A percentile compares a stretch with the other conserved stretches of the same genome.
These are phyloP conservation scores for Galbula dea DNA, from an alignment of 2,113 vertebrate genomes.

Conservation along the genomic window DNA sequence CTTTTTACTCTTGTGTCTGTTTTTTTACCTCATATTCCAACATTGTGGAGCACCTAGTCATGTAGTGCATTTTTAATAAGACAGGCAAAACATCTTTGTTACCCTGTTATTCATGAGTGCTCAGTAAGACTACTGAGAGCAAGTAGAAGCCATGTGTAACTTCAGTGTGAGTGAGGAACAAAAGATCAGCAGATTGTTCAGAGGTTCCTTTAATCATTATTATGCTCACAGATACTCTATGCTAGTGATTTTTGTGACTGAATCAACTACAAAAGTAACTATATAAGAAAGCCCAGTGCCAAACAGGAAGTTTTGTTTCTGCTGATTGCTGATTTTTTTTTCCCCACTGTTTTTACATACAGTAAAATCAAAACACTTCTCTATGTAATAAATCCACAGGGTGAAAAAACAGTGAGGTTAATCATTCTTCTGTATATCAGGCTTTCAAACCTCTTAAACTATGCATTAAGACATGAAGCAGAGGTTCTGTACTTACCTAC, in stretches of 20 bases:
- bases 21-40: not conserved
- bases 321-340: not conserved
- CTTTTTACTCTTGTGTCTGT: not conserved
- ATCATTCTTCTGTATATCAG: not conserved
- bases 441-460: not conserved
- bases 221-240: not conserved
- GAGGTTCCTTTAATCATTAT: not conserved
- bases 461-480: not conserved
- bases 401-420: not conserved
- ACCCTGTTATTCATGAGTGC: not conserved
- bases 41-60: not conserved
- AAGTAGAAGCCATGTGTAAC: not conserved
- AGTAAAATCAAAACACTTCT: not conserved
- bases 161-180: not conserved
- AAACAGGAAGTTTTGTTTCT: not conserved
- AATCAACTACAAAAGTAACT: not conserved
- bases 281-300: not conserved
- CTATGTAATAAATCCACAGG: not conserved
- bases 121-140: not conserved
- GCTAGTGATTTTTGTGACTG: not conserved
- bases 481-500: constrained; percentile 79
- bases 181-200: not conserved
- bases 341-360: not conserved
- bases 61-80: not conserved
- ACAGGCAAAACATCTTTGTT: not conserved